phyloP scores from a whole-genome alignment of 2,888 invertebrate genomes.

The Apamea crenata region DNA sequence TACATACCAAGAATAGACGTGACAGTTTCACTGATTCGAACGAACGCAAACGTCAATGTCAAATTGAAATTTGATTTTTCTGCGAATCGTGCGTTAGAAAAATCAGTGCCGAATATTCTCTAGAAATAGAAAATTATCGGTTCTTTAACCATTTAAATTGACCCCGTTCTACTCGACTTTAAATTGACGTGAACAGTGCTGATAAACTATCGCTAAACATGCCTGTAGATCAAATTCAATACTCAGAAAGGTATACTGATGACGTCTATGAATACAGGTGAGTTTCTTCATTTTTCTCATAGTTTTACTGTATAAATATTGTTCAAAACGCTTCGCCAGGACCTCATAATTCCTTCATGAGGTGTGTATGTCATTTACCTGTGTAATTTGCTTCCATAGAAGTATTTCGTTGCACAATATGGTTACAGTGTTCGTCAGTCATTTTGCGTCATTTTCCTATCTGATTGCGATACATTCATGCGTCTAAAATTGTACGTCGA shows the following conservation, averaged over 20 bases:
- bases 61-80: conserved; percentile 44
- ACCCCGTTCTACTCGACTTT: background rate
- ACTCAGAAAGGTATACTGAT: conserved; percentile 97
- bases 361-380: background rate
- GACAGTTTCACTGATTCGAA: background rate
- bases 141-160: background rate
- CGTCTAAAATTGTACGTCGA: conserved; percentile 4
- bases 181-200: conserved; percentile 19
- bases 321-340: conserved; percentile 11
- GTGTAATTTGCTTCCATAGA: background rate
- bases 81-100: conserved; percentile 37
- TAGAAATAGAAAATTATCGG: background rate
- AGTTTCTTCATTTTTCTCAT: conserved; percentile 28
- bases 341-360: background rate
- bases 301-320: conserved; percentile 62
- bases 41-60: conserved; percentile 48
- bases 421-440: conserved; percentile 22
- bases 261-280: conserved; percentile 97
- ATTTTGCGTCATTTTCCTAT: conserved; percentile 10
- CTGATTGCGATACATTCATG: background rate
- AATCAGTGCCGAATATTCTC: conserved; percentile 23
- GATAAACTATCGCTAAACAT: conserved; percentile 72
- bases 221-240: conserved; percentile 96
- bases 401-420: conserved; percentile 48
- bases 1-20: background rate